Evolutionary conservation across 92 coral and sea anemone genomes (phyloP).

Genomic region (Heliopora coerulea): DNA sequence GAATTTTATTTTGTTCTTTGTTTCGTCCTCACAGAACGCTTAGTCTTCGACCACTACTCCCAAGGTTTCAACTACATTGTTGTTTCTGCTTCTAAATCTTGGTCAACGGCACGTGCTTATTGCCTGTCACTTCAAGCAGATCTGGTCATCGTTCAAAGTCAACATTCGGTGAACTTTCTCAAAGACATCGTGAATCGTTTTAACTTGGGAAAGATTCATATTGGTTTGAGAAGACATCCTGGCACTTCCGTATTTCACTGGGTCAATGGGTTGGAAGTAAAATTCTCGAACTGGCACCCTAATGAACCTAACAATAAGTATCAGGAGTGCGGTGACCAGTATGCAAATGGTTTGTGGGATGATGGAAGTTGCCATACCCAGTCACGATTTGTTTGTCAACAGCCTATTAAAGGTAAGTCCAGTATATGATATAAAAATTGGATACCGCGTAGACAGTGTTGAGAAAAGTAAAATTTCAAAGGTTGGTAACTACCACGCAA

Average conservation of each 20-base stretch:
- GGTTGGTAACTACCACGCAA: too few species aligned
- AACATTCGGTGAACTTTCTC: background rate
- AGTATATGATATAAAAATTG: background rate
- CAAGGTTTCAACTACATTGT: constrained; percentile 26
- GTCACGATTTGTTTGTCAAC: constrained; percentile 4
- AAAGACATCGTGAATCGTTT: background rate
- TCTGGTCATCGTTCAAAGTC: background rate
- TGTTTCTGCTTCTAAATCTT: background rate
- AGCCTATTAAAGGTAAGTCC: constrained; percentile 26
- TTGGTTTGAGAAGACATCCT: background rate
- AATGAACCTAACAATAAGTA: background rate
- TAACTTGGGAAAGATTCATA: background rate
- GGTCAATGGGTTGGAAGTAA: background rate
- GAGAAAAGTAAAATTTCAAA: too few species aligned
- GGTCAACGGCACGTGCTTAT: background rate
- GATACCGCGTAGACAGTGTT: too few species aligned
- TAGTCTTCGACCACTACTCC: constrained; percentile 5
- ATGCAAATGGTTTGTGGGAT: background rate
- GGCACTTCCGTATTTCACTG: background rate
- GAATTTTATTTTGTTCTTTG: too few species aligned
- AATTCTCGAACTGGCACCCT: background rate
- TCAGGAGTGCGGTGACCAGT: background rate
- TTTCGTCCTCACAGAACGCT: constrained; percentile 14
- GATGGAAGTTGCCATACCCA: background rate
- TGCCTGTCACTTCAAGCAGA: background rate